phyloP scores from a whole-genome alignment of 2,888 invertebrate genomes.

The Pseudolycoriella hygida region DNA sequence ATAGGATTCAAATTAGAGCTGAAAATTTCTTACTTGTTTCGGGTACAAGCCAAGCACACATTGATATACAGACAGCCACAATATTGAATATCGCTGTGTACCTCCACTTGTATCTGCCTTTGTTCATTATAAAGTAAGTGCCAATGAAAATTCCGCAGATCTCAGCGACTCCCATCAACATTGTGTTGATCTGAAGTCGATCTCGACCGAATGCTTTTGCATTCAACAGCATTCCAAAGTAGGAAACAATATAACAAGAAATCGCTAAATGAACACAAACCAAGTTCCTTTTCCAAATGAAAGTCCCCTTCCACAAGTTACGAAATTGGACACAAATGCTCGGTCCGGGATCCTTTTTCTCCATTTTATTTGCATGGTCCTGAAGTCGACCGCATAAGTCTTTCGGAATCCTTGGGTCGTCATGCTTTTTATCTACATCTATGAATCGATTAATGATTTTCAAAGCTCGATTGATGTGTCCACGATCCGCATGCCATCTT shows the following conservation, averaged over 20 bases:
- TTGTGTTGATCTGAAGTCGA: slow-evolving; percentile 13
- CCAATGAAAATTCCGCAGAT: slow-evolving; percentile 7
- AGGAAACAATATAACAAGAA: slow-evolving; percentile 9
- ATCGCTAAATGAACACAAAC: slow-evolving; percentile 5
- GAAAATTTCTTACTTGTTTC: slow-evolving; percentile 3
- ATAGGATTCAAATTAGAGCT: no score
- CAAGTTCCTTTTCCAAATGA: not conserved
- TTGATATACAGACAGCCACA: slow-evolving; percentile 3
- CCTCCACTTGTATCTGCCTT: slow-evolving; percentile 4
- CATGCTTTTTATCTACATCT: slow-evolving; percentile 10
- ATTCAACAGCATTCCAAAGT: slow-evolving; percentile 16
- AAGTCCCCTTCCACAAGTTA: slow-evolving; percentile 7
- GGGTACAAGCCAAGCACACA: slow-evolving; percentile 3
- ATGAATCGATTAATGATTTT: slow-evolving; percentile 12
- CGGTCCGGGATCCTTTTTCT: slow-evolving; percentile 8
- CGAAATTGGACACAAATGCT: slow-evolving; percentile 8
- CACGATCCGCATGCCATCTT: slow-evolving; percentile 14
- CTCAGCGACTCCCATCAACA: slow-evolving; percentile 6
- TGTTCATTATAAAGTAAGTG: slow-evolving; percentile 3
- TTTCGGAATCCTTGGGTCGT: not conserved
- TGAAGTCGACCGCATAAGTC: not conserved
- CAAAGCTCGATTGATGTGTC: slow-evolving; percentile 12
- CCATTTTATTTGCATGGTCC: slow-evolving; percentile 8
- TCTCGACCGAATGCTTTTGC: slow-evolving; percentile 15
- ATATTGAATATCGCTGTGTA: slow-evolving; percentile 5